A percentile compares a stretch with the other conserved stretches of the same genome.
Conservation (phyloP, 2,888 invertebrate genomes). For the Pandemis heparana region DNA sequence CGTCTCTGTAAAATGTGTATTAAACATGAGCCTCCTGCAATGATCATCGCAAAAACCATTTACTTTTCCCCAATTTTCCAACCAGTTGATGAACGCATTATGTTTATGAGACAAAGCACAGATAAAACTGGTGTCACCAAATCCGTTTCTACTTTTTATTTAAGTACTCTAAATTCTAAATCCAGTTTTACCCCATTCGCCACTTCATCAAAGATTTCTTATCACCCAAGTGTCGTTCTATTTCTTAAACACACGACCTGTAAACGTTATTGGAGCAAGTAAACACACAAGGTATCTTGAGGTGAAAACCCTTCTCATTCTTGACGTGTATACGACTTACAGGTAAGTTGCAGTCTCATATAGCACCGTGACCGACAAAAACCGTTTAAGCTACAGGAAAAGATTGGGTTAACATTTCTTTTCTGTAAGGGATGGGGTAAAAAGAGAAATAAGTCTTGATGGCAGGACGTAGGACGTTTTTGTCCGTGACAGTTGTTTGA, state of each 20-base stretch:
- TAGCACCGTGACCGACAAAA: conserved; percentile 18
- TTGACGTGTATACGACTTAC: conserved; percentile 16
- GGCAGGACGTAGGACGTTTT: background rate
- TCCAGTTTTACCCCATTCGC: too few species aligned
- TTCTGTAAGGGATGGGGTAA: background rate
- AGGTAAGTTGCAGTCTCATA: background rate
- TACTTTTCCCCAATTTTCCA: too few species aligned
- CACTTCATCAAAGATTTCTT: background rate
- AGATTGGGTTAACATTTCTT: background rate
- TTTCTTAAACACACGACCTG: background rate
- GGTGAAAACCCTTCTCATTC: conserved; percentile 29
- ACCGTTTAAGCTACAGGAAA: conserved; percentile 11
- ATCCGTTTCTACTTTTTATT: too few species aligned
- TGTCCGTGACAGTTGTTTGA: too few species aligned
- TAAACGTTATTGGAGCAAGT: conserved; percentile 17
- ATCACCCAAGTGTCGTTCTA: background rate
- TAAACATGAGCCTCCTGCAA: too few species aligned
- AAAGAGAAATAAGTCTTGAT: background rate
- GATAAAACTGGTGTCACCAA: too few species aligned
- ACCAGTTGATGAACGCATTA: too few species aligned
- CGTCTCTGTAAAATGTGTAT: too few species aligned
- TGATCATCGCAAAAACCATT: too few species aligned
- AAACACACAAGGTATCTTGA: background rate
- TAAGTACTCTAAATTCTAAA: too few species aligned
- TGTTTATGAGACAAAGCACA: too few species aligned